Evolutionary conservation across 2,113 vertebrate genomes (phyloP), one percentile per base, ranked within the genome.

Genomic region (Halcyon malimbica): DNA sequence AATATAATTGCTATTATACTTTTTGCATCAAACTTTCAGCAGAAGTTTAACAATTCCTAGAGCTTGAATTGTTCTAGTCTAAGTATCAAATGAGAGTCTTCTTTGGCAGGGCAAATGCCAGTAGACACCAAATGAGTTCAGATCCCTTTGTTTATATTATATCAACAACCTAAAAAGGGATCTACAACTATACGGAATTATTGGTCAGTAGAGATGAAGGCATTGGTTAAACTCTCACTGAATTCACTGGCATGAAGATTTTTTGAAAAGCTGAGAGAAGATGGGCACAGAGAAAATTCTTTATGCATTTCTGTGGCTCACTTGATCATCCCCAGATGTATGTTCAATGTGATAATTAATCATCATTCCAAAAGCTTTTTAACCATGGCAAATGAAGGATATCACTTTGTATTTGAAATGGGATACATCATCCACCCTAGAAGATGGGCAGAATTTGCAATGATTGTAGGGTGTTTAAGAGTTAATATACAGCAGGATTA

Each of bases 1-100:
- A 62, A 82, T 4, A 10, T 1, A 54, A 2, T 8, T 71, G 31
- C 6, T 48, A 4, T 56, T 56, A 6, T 0, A 2, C 8, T 12
- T 59, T 80, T 50, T 46, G 8, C 10, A 16, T 7, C 0, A 4
- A 87, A 29, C 5, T 81, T 77, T 29, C n/a, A 41, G 57, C 41
- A 62, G 70, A 70, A n/a, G 33, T 3, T n/a, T 35, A 44, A 56
- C 37, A 62, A 1, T 11, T 48, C 64, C 24, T 62, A 63, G 26
- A 24, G 10, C 50, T 35, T 35, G 31, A 37, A 23, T 33, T 48
- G 25, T 42, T 51, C 54, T 70, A 46, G 6, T 48, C 77, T 14
- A 35, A 7, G 20, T 29, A 13, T 5, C 50, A 37, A 67, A n/a
- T 67, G 5, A 23, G 28, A 8, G 11, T 42, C 16, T 28, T 20